Evolutionary conservation across 1,140 invertebrate genomes (phyloP), one percentile per base, ranked within the genome.

Genomic region (Maniola jurtina): DNA sequence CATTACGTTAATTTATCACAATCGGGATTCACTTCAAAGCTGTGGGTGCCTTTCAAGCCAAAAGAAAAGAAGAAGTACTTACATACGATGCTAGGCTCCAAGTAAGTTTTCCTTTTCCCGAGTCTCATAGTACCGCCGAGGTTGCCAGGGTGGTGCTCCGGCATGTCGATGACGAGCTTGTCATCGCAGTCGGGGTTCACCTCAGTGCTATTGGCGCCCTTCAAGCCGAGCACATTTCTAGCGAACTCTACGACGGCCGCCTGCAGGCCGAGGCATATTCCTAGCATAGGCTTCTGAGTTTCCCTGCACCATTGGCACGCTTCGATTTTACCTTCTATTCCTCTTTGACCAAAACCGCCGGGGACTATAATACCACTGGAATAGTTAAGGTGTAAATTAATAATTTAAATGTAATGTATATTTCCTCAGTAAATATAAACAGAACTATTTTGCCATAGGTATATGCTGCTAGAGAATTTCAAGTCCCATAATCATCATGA

Each of bases 111-210:
- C 72, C 98, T 93, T 82, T 96, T 97, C 10, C 99, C 99, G 9
- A 99, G 91, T 66, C 99, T 93, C 99, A 99, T 99, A 0, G 99
- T 99, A 25, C 98, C 99, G 6, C 99, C 99, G 93, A 99, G 95
- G 69, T 96, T 92, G 1, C 97, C 97, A 6, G 94, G 93, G 89
- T 98, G 97, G 86, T 99, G 97, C 92, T 99, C 99, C 0, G 98
- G 98, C 99, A 99, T 99, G 73, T 99, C 98, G 66, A 99, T 98
- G 1, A 99, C 96, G 35, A 99, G 91, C 25, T 96, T 95, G 83
- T 96, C 83, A 25, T 90, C 88, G 15, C 96, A 95, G 5, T 95
- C 86, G 0, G 94, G 92, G 76, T 96, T 92, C 34, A 98, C 95
- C 92, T 99, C 99, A 1, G 96, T 96, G 10, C 95, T 96, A 81